Evolutionary conservation across 2,888 invertebrate species (phyloP).

Genomic region (Athetis lepigone): DNA sequence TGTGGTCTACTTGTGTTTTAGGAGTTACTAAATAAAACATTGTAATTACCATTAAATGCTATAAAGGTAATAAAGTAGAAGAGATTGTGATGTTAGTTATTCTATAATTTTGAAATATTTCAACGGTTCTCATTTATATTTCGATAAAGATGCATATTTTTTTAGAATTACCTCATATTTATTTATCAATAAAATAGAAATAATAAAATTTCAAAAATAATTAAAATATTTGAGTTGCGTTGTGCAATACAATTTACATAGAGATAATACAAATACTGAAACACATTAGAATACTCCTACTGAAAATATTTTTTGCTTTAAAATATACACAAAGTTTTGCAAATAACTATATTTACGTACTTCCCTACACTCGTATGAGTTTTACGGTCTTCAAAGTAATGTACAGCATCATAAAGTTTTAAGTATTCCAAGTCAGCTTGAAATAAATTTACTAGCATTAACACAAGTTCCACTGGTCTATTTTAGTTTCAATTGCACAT

Average conservation of each 20-base stretch:
- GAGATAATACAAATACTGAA: background rate
- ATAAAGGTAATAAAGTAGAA: background rate
- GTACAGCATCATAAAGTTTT: constrained; percentile 30
- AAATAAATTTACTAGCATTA: constrained; percentile 56
- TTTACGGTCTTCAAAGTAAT: constrained; percentile 11
- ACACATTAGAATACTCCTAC: background rate
- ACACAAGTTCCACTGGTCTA: constrained; percentile 76
- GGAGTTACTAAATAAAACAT: background rate
- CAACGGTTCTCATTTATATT: background rate
- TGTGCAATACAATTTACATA: background rate
- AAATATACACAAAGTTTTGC: constrained; percentile 1
- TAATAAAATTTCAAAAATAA: background rate
- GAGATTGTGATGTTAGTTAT: background rate
- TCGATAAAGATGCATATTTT: too few relatives aligned
- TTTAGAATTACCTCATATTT: too few relatives aligned
- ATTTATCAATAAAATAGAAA: background rate
- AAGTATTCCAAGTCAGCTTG: constrained; percentile 48
- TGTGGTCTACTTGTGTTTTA: background rate
- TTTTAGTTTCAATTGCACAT: constrained; percentile 85
- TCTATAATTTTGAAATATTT: background rate
- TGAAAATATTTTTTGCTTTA: background rate
- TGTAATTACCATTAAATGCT: too few relatives aligned
- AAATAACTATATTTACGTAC: background rate
- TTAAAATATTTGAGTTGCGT: background rate
- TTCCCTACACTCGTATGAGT: background rate